These are phyloP conservation scores for Hypothenemus hampei DNA, from an alignment of 1,140 invertebrate genomes.

Conservation along the genomic window DNA sequence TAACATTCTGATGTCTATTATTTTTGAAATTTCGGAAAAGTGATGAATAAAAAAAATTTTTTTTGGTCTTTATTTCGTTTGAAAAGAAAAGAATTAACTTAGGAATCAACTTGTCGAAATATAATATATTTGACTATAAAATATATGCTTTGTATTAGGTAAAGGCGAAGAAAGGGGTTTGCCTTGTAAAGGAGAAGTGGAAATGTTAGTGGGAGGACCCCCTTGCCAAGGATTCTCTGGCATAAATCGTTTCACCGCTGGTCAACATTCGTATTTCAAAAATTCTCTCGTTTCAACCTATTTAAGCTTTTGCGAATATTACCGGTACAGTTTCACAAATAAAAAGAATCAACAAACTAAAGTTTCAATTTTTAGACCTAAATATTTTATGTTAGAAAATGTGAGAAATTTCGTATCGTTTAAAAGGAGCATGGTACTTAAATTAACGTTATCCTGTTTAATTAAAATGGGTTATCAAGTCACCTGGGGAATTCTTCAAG, in stretches of 20 bases:
- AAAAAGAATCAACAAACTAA: no score
- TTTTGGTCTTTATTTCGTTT: no score
- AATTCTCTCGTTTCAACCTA: slow-evolving; percentile 83
- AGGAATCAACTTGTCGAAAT: no score
- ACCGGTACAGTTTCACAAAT: slow-evolving; percentile 48
- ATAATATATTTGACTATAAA: slow-evolving; percentile 54
- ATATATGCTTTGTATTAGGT: slow-evolving; percentile 35
- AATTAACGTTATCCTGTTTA: slow-evolving; percentile 72
- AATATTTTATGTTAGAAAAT: slow-evolving; percentile 83
- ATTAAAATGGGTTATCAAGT: slow-evolving; percentile 85
- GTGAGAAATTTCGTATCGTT: slow-evolving; percentile 81
- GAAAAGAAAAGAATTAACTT: no score
- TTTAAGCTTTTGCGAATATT: slow-evolving; percentile 82
- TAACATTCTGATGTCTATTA: no score
- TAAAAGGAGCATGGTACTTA: slow-evolving; percentile 76
- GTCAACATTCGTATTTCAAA: slow-evolving; percentile 85
- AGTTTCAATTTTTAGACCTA: slow-evolving; percentile 53
- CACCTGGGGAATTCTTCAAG: slow-evolving; percentile 80
- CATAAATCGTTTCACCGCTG: slow-evolving; percentile 83
- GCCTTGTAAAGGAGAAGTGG: slow-evolving; percentile 76
- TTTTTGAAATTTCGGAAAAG: no score
- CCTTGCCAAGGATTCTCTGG: slow-evolving; percentile 89
- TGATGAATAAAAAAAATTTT: no score
- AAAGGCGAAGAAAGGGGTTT: slow-evolving; percentile 55
- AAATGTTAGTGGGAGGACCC: slow-evolving; percentile 82